Evolutionary conservation across 1,140 invertebrate species (phyloP), one percentile per base, ranked within the genome.

Genomic region (Sweltsa coloradensis): DNA sequence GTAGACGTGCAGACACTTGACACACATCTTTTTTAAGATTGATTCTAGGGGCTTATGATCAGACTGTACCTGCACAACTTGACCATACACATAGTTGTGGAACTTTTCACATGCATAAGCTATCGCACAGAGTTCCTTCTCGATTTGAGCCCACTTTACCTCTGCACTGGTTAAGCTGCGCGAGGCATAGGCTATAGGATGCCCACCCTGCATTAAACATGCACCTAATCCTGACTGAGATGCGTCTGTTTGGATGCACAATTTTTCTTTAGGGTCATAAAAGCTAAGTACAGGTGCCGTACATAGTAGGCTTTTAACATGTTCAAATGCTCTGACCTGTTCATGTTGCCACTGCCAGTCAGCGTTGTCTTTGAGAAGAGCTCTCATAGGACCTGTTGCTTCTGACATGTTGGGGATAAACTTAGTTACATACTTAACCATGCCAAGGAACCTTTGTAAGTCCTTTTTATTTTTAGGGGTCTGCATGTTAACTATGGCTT

Each of bases 21-120:
- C n/a, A n/a, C n/a, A n/a, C n/a, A n/a, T 52, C 53, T 68, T 70
- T 34, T 56, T 55, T 16, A 62, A 47, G 27, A 70, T 62, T 26
- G 50, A 25, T 18, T 56, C 57, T 7, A 55, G 40, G 7, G 52
- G 56, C 34, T 55, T 56, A 45, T 57, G 54, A 41, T 57, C 55
- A 22, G 49, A 60, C 22, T 37, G 26, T 24, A 55, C 37, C 41
- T 16, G 37, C n/a, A 55, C 27, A 13, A 50, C 21, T 27, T 23
- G 37, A 37, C 53, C 53, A 44, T 53, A 60, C 41, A 55, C 42
- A 41, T 45, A 61, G n/a, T 58, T 51, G 11, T 56, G 41, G 48
- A 57, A 54, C 7, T 46, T 53, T 47, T 55, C 46, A 22, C 34
- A 47, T 16, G 53, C 51, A 50, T 43, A 59, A 25, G 54, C 27